Conservation (phyloP, 2,113 vertebrate genomes). For the Egretta garzetta region DNA sequence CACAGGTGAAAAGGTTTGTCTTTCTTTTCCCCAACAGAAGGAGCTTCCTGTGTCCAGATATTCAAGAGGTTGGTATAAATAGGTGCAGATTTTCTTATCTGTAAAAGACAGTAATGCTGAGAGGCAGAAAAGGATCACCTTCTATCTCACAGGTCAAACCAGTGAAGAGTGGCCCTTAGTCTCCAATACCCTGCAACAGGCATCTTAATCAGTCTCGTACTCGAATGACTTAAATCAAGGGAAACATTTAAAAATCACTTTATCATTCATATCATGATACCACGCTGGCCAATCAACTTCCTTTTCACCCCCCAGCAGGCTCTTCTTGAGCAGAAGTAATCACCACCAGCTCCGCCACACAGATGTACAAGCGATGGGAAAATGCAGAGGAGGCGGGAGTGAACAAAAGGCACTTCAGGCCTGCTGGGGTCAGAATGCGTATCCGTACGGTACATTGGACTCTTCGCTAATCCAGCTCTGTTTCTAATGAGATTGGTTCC, state of each 20-base stretch:
- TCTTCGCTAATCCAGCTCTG: slow-evolving; percentile 39
- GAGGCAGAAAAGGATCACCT: background rate
- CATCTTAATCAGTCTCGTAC: background rate
- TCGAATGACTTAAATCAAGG: background rate
- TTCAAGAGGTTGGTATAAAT: background rate
- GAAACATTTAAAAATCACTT: background rate
- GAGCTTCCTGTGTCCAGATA: background rate
- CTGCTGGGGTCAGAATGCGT: slow-evolving; percentile 28
- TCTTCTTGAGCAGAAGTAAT: slow-evolving; percentile 13
- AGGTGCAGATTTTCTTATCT: background rate
- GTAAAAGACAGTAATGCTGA: background rate
- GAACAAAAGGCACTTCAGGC: slow-evolving; percentile 45
- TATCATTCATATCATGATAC: background rate
- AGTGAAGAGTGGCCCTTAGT: background rate
- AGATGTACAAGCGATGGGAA: background rate
- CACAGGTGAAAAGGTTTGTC: background rate
- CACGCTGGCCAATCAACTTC: background rate
- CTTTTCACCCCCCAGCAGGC: background rate
- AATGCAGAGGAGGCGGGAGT: background rate
- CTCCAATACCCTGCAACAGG: background rate
- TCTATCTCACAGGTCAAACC: background rate
- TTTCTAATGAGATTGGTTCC: slow-evolving; percentile 61
- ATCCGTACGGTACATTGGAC: background rate
- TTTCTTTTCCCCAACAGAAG: background rate
- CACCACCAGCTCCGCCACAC: background rate